Percentiles rank a stretch among this genome's conserved stretches.
Conservation (phyloP, 2,113 vertebrate genomes). For the Craseonycteris thonglongyai region DNA sequence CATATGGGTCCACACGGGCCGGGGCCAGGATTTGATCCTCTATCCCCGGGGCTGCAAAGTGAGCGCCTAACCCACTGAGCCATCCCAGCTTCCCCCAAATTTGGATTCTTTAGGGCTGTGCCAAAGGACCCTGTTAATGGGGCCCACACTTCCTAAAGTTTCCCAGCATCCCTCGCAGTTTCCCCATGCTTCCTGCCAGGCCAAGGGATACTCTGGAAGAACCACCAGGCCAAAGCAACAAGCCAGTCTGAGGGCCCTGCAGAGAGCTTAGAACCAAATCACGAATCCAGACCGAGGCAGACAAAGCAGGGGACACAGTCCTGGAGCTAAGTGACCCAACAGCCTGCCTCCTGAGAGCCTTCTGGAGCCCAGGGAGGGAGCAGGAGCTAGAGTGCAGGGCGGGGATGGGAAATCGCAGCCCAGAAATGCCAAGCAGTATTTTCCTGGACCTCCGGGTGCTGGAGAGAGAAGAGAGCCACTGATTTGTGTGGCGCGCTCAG, state of each 20-base stretch:
- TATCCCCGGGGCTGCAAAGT: too few species aligned
- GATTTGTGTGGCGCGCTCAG: background rate
- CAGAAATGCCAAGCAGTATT: background rate
- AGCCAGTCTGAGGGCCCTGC: background rate
- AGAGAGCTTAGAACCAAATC: background rate
- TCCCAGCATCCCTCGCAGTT: background rate
- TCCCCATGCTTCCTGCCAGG: background rate
- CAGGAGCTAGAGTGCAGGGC: fast-evolving
- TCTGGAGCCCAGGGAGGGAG: fast-evolving
- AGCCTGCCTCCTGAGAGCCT: background rate
- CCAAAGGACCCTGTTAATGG: background rate
- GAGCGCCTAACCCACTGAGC: too few species aligned
- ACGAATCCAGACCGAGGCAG: background rate
- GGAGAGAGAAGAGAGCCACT: background rate
- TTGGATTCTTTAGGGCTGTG: background rate
- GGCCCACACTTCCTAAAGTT: background rate
- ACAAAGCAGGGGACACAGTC: background rate
- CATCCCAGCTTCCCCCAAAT: too few species aligned
- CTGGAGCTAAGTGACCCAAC: fast-evolving
- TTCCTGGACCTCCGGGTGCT: fast-evolving
- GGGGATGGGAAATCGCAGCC: background rate
- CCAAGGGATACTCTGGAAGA: background rate
- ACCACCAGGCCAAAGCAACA: background rate
- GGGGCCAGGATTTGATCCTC: too few species aligned
- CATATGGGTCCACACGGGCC: too few species aligned